Evolutionary conservation across 92 coral and sea anemone genomes (phyloP), one percentile per base, ranked within the genome.

Genomic region (Palythoa heliodiscus): DNA sequence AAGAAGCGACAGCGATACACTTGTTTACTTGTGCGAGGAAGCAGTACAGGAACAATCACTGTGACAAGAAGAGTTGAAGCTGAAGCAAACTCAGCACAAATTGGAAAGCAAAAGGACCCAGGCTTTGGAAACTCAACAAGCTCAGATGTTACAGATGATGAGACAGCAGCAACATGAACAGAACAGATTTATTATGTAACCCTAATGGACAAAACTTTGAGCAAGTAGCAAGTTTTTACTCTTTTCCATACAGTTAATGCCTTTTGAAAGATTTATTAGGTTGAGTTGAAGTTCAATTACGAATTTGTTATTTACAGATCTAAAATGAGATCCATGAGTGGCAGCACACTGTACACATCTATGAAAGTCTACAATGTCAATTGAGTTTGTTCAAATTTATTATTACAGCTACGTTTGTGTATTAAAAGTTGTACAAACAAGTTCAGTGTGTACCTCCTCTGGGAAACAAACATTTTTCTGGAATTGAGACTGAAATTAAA

Each of bases 141-240:
- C 24, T 25, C 53, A 57, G 69, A 77, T 77, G 82, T 38, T 77
- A 29, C 82, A 57, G 15, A 77, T 77, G 70, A 77, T 77, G 82
- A 25, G 66, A 16, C 82, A 52, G 68, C 82, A 77, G 82, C 82
- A 77, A 24, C 50, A 29, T 16, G 52, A 77, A 77, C 82, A 77
- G 43, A 52, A 58, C 22, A 63, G 70, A n/a, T 57, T 77, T 25
- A 55, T 52, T 16, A 87, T 71, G 82, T n/a, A n/a, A 35, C 38
- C 12, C 53, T 78, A 40, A 82, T 87, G 87, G 76, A 80, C 83
- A 87, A 87, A 79, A 38, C 50, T 74, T 11, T 74, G 35, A 22
- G 19, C 57, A 48, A 74, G 23, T 74, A 69, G 73, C 19, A 69
- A 37, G 47, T 69, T 69, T 24, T 7, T 2, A 69, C n/a, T 9